Evolutionary conservation across 2,888 invertebrate species (phyloP).

Genomic region (Brachynemurus nebulosus): DNA sequence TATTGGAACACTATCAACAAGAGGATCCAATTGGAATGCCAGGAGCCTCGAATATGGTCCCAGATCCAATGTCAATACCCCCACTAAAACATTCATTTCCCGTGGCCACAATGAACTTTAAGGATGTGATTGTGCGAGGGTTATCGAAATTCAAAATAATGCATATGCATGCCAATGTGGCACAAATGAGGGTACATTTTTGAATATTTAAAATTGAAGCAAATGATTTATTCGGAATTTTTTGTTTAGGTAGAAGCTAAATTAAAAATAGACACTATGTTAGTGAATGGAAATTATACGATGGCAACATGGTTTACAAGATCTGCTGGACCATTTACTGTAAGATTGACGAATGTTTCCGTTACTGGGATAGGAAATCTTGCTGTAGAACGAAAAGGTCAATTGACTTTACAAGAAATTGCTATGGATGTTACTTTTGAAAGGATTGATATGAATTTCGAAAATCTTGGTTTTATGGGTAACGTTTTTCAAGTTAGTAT

Average conservation of each 20-base stretch:
- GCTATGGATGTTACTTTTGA: slow-evolving; percentile 64
- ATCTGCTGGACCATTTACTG: slow-evolving; percentile 63
- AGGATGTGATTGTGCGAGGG: slow-evolving; percentile 56
- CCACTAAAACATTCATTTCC: slow-evolving; percentile 59
- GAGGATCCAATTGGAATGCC: slow-evolving; percentile 70
- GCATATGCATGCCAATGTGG: slow-evolving; percentile 54
- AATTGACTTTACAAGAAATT: slow-evolving; percentile 62
- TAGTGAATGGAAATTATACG: slow-evolving; percentile 62
- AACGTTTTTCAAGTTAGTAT: slow-evolving; percentile 34
- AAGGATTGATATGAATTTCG: slow-evolving; percentile 65
- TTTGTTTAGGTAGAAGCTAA: slow-evolving; percentile 51
- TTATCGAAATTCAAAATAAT: slow-evolving; percentile 65
- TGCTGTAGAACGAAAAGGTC: slow-evolving; percentile 59
- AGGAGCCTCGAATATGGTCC: slow-evolving; percentile 46
- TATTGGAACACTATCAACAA: slow-evolving; percentile 68
- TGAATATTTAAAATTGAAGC: too few relatives aligned
- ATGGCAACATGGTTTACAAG: slow-evolving; percentile 55
- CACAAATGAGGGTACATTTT: slow-evolving; percentile 63
- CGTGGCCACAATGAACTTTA: slow-evolving; percentile 54
- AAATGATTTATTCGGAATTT: too few relatives aligned
- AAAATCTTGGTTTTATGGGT: slow-evolving; percentile 67
- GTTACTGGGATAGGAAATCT: slow-evolving; percentile 55
- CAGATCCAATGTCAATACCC: slow-evolving; percentile 69
- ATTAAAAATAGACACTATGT: slow-evolving; percentile 52
- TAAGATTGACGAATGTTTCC: slow-evolving; percentile 55